Evolutionary conservation across 2,888 invertebrate species (phyloP).

Genomic region (Timema cristinae): DNA sequence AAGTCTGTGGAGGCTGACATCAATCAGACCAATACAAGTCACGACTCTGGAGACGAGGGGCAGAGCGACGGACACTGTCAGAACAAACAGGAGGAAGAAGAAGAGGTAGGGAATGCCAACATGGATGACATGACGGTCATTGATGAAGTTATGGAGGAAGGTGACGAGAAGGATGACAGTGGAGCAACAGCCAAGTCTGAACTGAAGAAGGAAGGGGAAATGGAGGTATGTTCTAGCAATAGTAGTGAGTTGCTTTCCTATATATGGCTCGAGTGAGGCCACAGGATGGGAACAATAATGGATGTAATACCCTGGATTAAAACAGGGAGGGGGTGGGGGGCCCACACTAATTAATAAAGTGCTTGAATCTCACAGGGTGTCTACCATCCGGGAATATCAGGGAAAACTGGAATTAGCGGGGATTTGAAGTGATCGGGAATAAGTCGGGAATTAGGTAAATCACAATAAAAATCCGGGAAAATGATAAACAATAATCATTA

Average conservation of each 20-base stretch:
- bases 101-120: slow-evolving; percentile 11
- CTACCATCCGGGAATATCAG: not conserved
- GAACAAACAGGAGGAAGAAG: not conserved
- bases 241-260: not conserved
- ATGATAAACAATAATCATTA: too few relatives aligned
- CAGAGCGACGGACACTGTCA: not conserved
- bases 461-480: too few relatives aligned
- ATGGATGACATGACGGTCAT: slow-evolving; percentile 38
- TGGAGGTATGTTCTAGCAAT: not conserved
- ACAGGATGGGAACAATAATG: too few relatives aligned
- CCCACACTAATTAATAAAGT: too few relatives aligned
- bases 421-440: too few relatives aligned
- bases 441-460: too few relatives aligned
- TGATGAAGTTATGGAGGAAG: slow-evolving; percentile 33
- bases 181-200: slow-evolving; percentile 29
- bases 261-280: too few relatives aligned
- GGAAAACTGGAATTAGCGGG: slow-evolving; percentile 5
- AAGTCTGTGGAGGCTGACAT: slow-evolving; percentile 5
- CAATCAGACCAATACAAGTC: slow-evolving; percentile 6
- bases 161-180: slow-evolving; percentile 34
- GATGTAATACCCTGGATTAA: too few relatives aligned
- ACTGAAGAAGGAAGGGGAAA: not conserved
- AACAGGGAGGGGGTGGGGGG: too few relatives aligned
- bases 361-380: not conserved
- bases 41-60: not conserved